Evolutionary conservation across 2,797 vertebrate genomes (phyloP).

Genomic region (Dipus sagitta): DNA sequence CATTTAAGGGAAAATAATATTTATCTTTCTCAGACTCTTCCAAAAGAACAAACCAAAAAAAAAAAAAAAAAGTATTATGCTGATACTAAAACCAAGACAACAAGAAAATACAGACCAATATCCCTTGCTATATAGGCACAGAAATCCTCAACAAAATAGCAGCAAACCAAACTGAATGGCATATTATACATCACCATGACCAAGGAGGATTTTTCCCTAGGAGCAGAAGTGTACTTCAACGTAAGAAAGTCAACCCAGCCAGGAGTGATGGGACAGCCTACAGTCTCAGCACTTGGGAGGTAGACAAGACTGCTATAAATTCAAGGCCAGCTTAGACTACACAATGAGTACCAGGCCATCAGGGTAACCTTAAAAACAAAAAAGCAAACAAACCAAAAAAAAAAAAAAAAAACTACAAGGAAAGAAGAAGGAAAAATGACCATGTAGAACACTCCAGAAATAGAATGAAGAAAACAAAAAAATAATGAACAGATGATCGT

Average conservation of each 20-base stretch:
- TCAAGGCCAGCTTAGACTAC: not conserved
- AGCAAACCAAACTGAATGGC: not conserved
- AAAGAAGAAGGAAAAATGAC: not conserved
- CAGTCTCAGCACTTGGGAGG: not conserved
- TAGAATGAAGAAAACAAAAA: not conserved
- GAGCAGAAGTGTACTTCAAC: not conserved
- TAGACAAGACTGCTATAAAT: not conserved
- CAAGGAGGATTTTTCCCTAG: not conserved
- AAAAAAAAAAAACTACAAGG: not conserved
- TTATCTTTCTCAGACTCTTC: not conserved
- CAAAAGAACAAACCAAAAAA: not conserved
- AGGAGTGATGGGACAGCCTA: not conserved
- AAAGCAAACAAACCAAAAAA: not conserved
- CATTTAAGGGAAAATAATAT: not conserved
- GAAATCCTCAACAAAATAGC: not conserved
- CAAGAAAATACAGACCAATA: not conserved
- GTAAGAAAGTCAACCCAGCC: not conserved
- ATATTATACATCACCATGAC: not conserved
- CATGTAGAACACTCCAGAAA: no score
- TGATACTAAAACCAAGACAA: not conserved
- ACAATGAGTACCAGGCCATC: not conserved
- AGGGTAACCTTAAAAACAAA: not conserved
- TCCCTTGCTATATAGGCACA: not conserved
- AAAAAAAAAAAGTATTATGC: not conserved
- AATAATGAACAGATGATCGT: not conserved